These are phyloP conservation scores for Folsomia manolachei DNA, from an alignment of 2,888 invertebrate genomes.

Conservation along the genomic window DNA sequence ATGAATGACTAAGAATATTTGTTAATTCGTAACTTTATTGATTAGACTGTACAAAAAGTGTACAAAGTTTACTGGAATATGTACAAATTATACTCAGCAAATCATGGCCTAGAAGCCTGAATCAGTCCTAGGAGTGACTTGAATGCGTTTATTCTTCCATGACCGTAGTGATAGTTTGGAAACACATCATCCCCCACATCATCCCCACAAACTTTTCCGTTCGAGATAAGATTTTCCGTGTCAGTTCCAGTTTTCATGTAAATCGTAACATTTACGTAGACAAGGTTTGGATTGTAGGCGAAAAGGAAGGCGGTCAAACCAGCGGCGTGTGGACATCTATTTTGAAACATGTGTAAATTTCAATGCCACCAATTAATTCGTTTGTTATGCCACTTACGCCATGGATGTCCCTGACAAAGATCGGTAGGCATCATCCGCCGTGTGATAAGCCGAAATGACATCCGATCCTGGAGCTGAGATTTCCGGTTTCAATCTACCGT, in stretches of 20 bases:
- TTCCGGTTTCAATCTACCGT: conserved; percentile 30
- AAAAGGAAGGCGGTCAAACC: conserved; percentile 26
- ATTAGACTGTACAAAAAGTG: too few species aligned
- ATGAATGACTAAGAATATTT: too few species aligned
- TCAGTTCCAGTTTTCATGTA: neutral
- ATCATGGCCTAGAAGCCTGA: too few species aligned
- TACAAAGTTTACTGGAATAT: too few species aligned
- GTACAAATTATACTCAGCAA: too few species aligned
- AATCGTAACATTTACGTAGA: neutral
- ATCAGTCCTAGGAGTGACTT: neutral
- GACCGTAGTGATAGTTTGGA: conserved; percentile 31
- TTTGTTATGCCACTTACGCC: too few species aligned
- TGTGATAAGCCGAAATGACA: conserved; percentile 24
- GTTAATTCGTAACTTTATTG: too few species aligned
- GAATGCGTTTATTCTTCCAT: conserved; percentile 27
- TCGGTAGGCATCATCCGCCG: conserved; percentile 19
- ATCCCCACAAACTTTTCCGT: conserved; percentile 8
- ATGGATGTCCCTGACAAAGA: conserved; percentile 34
- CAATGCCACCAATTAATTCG: too few species aligned
- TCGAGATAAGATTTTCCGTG: neutral
- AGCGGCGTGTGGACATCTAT: conserved; percentile 30
- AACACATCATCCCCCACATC: conserved; percentile 3
- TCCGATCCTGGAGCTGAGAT: conserved; percentile 27
- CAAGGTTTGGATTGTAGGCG: neutral
- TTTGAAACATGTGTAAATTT: too few species aligned